phyloP scores from a whole-genome alignment of 2,888 invertebrate genomes.

The Heliconius charithonia region DNA sequence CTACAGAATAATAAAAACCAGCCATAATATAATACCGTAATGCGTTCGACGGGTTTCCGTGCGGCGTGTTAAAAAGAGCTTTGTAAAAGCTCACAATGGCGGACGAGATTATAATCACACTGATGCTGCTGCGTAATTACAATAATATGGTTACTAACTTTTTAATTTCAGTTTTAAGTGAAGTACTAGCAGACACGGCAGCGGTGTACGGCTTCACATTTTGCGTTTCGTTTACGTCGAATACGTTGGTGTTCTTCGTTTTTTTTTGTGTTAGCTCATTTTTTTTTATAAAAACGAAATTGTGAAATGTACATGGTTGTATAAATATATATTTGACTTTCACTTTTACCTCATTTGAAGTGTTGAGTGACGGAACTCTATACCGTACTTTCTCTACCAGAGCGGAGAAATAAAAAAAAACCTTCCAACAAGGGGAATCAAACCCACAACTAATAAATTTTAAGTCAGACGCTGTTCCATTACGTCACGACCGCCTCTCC shows the following conservation, averaged over 20 bases:
- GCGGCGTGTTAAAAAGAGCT: slow-evolving; percentile 20
- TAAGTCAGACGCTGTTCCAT: background rate
- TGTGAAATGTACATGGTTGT: too few relatives aligned
- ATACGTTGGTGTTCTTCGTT: too few relatives aligned
- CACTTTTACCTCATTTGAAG: too few relatives aligned
- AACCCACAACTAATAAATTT: background rate
- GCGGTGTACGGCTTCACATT: background rate
- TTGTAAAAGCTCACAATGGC: slow-evolving; percentile 10
- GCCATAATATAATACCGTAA: slow-evolving; percentile 17
- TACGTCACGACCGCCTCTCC: background rate
- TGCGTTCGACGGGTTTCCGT: slow-evolving; percentile 13
- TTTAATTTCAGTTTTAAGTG: slow-evolving; percentile 27
- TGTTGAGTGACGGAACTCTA: background rate
- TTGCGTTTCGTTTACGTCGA: background rate
- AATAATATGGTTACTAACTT: slow-evolving; percentile 35
- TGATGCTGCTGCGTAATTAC: slow-evolving; percentile 36
- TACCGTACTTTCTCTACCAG: background rate
- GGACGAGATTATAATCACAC: slow-evolving; percentile 25
- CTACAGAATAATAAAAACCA: background rate
- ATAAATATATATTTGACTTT: too few relatives aligned
- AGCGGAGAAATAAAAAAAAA: background rate
- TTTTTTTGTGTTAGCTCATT: background rate
- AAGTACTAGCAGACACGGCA: background rate
- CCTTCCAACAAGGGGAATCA: background rate
- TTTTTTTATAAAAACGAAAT: background rate